Evolutionary conservation across 2,113 vertebrate species (phyloP), one percentile per base, ranked within the genome.

Genomic region (Corythaixoides concolor): DNA sequence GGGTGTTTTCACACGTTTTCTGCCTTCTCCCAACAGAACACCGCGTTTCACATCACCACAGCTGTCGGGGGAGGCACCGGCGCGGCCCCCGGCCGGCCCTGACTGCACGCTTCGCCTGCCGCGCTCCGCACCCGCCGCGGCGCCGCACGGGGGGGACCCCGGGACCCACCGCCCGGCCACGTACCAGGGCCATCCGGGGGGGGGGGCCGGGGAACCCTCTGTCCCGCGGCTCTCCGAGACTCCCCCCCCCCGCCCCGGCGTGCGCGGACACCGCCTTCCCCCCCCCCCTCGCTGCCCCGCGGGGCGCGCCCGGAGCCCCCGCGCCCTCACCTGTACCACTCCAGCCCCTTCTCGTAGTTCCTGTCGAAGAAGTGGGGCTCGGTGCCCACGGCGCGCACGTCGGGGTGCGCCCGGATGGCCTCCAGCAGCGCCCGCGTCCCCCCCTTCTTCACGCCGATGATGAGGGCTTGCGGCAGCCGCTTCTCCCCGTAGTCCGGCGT

Each of bases 321-420:
- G 53, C 70, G 59, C n/a, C 27, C 99, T 98, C 98, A 99, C 99
- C 99, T 99, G 99, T 99, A 99, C 99, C 99, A 99, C 94, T 99
- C 99, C 97, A 99, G 98, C 70, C 99, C 99, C 94, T 98, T 99
- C 62, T 99, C 99, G 97, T 99, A 99, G 98, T 99, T 98, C 97
- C 99, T 98, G 97, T 99, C 99, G 98, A 99, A 99, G 98, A 99
- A 99, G 97, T 99, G 99, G 23, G 99, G 99, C 97, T 99, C 99
- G 19, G 99, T 99, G 16, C 99, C 99, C 83, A 99, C 99, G 22
- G 99, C 99, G 91, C 99, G 98, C 89, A 99, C 99, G 97, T 99
- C 99, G 85, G 99, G 99, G 95, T 99, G 99, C 37, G 99, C 99
- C 78, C 99, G 98, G 91, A 99, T 98, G 28, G 99, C 99, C 97